Base-by-base conservation (phyloP, 2,797 vertebrate genomes). In the Sebastes cheni region DNA sequence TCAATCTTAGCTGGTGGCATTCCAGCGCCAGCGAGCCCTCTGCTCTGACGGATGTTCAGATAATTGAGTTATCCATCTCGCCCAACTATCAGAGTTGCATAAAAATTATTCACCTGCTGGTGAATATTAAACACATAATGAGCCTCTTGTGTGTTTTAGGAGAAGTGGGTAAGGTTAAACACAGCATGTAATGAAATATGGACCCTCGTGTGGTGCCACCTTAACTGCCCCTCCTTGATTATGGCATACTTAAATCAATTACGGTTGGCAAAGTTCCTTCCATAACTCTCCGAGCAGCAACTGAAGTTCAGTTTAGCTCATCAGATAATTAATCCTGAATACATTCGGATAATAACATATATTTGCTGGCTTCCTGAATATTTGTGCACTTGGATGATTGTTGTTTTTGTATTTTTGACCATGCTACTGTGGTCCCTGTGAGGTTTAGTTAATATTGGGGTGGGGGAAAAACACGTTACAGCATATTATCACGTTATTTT, bases 11-110 rank as follows among this genome's bases (percentile, higher is more conserved):
- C 96, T 96, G 96, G 96, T 97, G 97, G 96, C 95, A 95, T 94
- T 96, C 95, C 96, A 96, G 94, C 93, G 96, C 94, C 97, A 95
- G 96, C 50, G 25, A 93, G 93, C 91, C 91, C 93, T 92, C 89
- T 89, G 93, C 93, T 93, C 97, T 98, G 98, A 99, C 97, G 97
- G 96, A 99, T 98, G 97, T 95, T 96, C 94, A 94, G 95, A 96
- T 99, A 99, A 99, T 99, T 99, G 97, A 98, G 97, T 98, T 98
- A 98, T 99, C 97, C 97, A 96, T 99, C 98, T 99, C 96, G 90
- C 96, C 96, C 97, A 97, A 97, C 97, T 97, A 98, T 97, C 96
- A 96, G 96, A 97, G 95, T 98, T 98, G 97, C 97, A 97, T 97
- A 98, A 98, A 97, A 99, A 98, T 98, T 98, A 98, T 97, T 98